A percentile compares a stretch with the other conserved stretches of the same genome.
Evolutionary conservation across 2,113 vertebrate genomes (phyloP).

Genomic region (Tautogolabrus adspersus): DNA sequence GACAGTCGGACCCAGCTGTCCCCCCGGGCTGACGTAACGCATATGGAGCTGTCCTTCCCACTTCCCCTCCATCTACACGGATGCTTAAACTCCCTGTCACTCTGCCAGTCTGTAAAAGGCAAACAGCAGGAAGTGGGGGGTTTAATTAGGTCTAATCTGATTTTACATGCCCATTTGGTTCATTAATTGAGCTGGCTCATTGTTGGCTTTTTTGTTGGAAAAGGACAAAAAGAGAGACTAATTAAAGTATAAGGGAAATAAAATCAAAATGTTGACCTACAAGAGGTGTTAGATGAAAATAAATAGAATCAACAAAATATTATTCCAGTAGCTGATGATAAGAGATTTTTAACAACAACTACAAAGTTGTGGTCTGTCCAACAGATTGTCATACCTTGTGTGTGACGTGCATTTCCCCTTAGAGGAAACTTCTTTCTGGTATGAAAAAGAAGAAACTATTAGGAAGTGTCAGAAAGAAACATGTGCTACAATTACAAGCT

Average conservation of each 20-base stretch:
- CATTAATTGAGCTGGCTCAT: slow-evolving; percentile 62
- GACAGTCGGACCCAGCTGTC: slow-evolving; percentile 69
- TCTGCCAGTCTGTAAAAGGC: slow-evolving; percentile 56
- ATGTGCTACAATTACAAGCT: too few species aligned
- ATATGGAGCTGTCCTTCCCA: slow-evolving; percentile 82
- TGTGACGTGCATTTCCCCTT: not conserved
- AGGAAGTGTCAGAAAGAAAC: too few species aligned
- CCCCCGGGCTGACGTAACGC: slow-evolving; percentile 72
- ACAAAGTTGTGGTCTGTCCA: too few species aligned
- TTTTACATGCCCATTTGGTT: slow-evolving; percentile 67
- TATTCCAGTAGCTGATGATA: too few species aligned
- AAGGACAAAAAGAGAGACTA: slow-evolving; percentile 21
- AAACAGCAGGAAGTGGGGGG: slow-evolving; percentile 49
- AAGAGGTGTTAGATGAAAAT: too few species aligned
- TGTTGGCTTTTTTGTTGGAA: slow-evolving; percentile 27
- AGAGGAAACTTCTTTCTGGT: not conserved
- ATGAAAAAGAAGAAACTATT: too few species aligned
- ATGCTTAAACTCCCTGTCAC: slow-evolving; percentile 72
- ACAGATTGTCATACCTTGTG: too few species aligned
- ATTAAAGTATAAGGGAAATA: not conserved
- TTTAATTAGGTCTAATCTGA: slow-evolving; percentile 67
- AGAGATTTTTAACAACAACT: too few species aligned
- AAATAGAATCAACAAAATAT: too few species aligned
- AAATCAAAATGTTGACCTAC: not conserved
- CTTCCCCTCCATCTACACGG: slow-evolving; percentile 68